A percentile compares a stretch with the other conserved stretches of the same genome.
Conservation (phyloP, 2,797 vertebrate species). For the Todus mexicanus region DNA sequence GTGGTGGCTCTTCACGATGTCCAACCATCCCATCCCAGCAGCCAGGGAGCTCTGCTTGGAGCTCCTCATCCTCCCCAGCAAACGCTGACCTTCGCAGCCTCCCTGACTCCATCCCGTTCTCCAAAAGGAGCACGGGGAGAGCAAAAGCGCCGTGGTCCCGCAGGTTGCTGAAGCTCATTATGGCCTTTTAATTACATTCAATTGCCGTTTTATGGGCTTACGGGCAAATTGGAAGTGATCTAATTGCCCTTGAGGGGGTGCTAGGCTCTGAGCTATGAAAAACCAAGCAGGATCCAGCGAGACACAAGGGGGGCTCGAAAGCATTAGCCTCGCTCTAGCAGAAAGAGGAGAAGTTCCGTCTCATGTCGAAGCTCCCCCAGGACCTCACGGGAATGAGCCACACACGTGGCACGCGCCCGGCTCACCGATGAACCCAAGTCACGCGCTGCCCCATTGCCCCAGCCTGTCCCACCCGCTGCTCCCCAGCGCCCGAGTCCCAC, state of each 20-base stretch:
- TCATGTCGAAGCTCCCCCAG: background rate
- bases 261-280: slow-evolving; percentile 45
- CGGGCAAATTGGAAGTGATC: slow-evolving; percentile 57
- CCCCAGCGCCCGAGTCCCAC: background rate
- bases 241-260: slow-evolving; percentile 61
- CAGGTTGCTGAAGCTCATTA: slow-evolving; percentile 47
- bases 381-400: background rate
- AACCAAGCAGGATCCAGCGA: background rate
- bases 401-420: background rate
- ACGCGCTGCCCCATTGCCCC: background rate
- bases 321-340: background rate
- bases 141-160: background rate
- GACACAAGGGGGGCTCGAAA: fast-evolving
- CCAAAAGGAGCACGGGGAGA: background rate
- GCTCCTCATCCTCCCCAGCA: background rate
- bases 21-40: background rate
- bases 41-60: background rate
- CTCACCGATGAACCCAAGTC: fast-evolving
- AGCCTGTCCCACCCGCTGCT: background rate
- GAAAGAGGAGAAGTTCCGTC: background rate
- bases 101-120: background rate
- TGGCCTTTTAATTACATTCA: slow-evolving; percentile 64
- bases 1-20: background rate
- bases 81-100: background rate
- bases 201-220: slow-evolving; percentile 53